These are phyloP conservation scores for Rhodophaea formosa DNA, from an alignment of 2,888 invertebrate species.

Conservation along the genomic window DNA sequence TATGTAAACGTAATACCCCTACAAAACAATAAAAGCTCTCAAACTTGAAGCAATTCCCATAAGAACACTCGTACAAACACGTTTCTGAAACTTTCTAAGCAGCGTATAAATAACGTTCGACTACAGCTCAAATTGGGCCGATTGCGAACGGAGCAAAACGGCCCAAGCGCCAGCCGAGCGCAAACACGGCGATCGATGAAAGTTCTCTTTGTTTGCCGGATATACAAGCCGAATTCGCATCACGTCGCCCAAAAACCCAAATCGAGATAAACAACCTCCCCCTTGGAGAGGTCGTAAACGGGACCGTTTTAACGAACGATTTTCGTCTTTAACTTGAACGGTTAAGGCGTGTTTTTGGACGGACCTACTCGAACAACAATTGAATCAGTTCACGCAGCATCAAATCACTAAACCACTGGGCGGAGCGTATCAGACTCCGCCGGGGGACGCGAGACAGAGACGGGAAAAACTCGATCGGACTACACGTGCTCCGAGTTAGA, in stretches of 20 bases:
- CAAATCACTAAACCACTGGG: conserved; percentile 82
- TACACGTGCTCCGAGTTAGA: conserved; percentile 44
- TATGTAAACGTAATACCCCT: conserved; percentile 32
- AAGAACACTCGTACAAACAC: conserved; percentile 65
- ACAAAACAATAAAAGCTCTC: conserved; percentile 55
- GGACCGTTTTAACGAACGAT: conserved; percentile 72
- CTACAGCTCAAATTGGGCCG: conserved; percentile 68
- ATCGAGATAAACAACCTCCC: conserved; percentile 79
- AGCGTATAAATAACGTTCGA: conserved; percentile 73
- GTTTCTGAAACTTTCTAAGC: conserved; percentile 72
- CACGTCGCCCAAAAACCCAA: conserved; percentile 79
- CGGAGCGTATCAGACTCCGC: conserved; percentile 78
- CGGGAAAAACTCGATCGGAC: conserved; percentile 49
- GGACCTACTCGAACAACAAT: conserved; percentile 66
- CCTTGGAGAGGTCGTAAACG: conserved; percentile 73
- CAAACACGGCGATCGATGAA: conserved; percentile 67
- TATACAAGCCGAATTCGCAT: conserved; percentile 78
- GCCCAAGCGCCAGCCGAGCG: conserved; percentile 57
- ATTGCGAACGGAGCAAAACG: conserved; percentile 44
- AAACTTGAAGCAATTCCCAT: conserved; percentile 65
- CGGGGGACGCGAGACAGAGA: conserved; percentile 71
- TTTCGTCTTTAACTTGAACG: conserved; percentile 74
- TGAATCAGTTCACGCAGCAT: conserved; percentile 82
- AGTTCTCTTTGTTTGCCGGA: conserved; percentile 73
- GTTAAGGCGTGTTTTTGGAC: conserved; percentile 72